These are phyloP conservation scores for Alcis repandata DNA, from an alignment of 2,888 invertebrate genomes.

Conservation along the genomic window DNA sequence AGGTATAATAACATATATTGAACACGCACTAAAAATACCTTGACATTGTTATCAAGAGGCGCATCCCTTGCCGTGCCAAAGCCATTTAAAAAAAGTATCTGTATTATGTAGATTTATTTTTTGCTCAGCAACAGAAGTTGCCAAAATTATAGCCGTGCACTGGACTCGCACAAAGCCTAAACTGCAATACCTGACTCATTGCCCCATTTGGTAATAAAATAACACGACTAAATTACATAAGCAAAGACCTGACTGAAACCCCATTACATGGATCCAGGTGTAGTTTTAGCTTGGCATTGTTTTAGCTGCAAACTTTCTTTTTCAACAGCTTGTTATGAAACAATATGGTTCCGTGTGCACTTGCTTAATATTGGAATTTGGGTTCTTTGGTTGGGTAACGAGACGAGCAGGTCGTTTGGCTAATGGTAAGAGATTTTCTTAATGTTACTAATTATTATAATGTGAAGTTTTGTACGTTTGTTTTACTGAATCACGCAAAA, in stretches of 20 bases:
- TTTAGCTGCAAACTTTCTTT: constrained; percentile 39
- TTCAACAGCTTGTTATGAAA: constrained; percentile 41
- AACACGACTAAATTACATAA: constrained; percentile 24
- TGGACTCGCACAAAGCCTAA: too few species aligned
- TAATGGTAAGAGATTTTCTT: neutral
- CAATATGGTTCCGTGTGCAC: constrained; percentile 31
- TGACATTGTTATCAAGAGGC: too few species aligned
- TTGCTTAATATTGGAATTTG: constrained; percentile 28
- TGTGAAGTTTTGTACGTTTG: too few species aligned
- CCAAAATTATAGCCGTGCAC: too few species aligned
- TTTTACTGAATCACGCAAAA: too few species aligned
- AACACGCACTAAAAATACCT: too few species aligned
- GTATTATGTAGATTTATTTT: too few species aligned
- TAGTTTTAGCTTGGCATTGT: constrained; percentile 39
- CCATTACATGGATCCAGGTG: constrained; percentile 32
- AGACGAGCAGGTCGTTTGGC: neutral
- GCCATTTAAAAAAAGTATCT: too few species aligned
- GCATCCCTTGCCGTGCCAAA: too few species aligned
- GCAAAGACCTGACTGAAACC: constrained; percentile 18
- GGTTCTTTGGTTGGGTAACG: neutral
- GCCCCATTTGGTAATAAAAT: constrained; percentile 21
- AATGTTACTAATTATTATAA: too few species aligned
- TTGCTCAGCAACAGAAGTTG: too few species aligned
- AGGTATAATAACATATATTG: too few species aligned
- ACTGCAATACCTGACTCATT: neutral